These are phyloP conservation scores for Saccopteryx bilineata DNA, from an alignment of 2,113 vertebrate species.

Conservation along the genomic window DNA sequence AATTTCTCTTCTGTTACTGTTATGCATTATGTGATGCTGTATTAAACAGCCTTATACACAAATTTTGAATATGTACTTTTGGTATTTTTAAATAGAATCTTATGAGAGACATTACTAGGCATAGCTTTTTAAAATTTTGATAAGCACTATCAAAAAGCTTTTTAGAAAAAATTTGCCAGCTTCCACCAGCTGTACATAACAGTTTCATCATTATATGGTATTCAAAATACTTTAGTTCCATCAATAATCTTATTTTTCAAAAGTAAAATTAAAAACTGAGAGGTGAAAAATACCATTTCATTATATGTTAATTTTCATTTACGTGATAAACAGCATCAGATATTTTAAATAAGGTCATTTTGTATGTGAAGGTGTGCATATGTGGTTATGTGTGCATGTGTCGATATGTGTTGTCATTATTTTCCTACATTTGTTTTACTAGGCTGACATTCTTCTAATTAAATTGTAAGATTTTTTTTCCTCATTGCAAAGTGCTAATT, in stretches of 20 bases:
- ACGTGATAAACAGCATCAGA: background rate
- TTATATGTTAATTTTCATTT: slow-evolving; percentile 24
- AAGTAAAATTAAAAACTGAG: background rate
- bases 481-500: background rate
- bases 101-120: background rate
- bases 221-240: background rate
- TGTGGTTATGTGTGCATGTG: background rate
- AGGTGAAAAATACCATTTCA: background rate
- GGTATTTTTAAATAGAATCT: background rate
- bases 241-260: background rate
- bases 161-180: background rate
- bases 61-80: background rate
- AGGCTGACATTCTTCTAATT: background rate
- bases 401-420: background rate
- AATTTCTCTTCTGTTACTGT: background rate
- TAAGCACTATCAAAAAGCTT: background rate
- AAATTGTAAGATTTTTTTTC: background rate
- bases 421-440: background rate
- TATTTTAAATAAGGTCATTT: background rate
- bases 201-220: background rate
- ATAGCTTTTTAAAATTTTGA: slow-evolving; percentile 26
- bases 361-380: background rate
- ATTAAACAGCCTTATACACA: background rate
- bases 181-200: background rate
- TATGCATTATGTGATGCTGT: background rate